Conservation (phyloP, 1,140 invertebrate species). For the Bombus sibiricus region DNA sequence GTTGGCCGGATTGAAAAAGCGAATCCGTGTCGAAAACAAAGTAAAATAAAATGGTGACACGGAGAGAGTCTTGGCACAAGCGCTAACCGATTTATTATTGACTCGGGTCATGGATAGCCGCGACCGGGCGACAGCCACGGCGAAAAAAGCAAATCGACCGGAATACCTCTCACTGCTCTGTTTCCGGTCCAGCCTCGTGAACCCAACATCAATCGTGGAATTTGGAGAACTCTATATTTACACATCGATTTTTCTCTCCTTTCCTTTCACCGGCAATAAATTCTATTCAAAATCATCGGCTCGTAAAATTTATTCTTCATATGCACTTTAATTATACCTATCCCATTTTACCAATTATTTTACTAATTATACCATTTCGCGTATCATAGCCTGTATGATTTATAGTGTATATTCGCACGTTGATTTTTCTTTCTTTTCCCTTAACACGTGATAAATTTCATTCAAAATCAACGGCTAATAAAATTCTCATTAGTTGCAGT, state of each 20-base stretch:
- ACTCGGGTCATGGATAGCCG: conserved; percentile 73
- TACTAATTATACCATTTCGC: too few relatives aligned
- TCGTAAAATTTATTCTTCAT: background rate
- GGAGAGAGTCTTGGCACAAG: conserved; percentile 70
- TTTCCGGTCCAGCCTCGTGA: background rate
- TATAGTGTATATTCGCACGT: too few relatives aligned
- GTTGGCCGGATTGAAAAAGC: background rate
- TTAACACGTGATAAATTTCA: too few relatives aligned
- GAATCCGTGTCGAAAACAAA: conserved; percentile 30
- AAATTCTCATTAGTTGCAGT: too few relatives aligned
- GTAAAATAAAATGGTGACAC: conserved; percentile 68
- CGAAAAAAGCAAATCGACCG: conserved; percentile 23
- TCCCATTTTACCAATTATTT: too few relatives aligned
- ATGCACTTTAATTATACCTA: too few relatives aligned
- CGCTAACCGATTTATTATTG: conserved; percentile 75
- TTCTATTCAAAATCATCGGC: background rate
- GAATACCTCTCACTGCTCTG: background rate
- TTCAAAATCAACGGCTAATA: too few relatives aligned
- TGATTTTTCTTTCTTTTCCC: too few relatives aligned
- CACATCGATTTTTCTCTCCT: background rate
- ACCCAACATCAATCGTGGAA: background rate
- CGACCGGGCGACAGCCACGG: background rate
- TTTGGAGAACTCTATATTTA: background rate
- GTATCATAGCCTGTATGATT: too few relatives aligned
- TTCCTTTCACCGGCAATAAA: background rate